Base-by-base conservation (phyloP, 2,888 invertebrate species). In the Dryomyza anilis region DNA sequence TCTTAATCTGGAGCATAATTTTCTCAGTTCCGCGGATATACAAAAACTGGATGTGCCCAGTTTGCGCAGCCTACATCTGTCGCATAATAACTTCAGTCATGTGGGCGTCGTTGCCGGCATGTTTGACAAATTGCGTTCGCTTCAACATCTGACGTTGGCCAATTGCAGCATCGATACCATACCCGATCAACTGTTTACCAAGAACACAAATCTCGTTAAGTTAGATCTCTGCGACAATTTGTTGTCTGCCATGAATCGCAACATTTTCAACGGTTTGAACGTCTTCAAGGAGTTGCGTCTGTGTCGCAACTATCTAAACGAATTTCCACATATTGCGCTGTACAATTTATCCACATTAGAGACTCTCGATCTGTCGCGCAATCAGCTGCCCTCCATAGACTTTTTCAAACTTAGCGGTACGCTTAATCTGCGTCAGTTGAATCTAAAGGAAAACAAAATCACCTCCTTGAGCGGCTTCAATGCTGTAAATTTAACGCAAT, bases 251-350 rank as follows among this genome's bases (percentile, higher is more conserved):
- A 85, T 95, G 73, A 88, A 91, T 67, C 88, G 89, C 73, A 88
- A 88, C 64, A 86, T 91, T n/a, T 93, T 94, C 79, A 86, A 87
- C 46, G 89, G 89, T 21, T 85, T 93, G 62, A 91, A 90, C 70
- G 89, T 89, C 62, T 86, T 94, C 71, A 90, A 91, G 78, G 93
- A 94, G 77, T 83, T 95, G 46, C 89, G 88, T 76, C 84, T 95
- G 58, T 89, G 89, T 72, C 87, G 88, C 33, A 94, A 94, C 78
- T 85, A 86, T 67, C 90, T 95, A 65, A 85, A 87, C 30, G 90
- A 91, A 63, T 87, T 94, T 72, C 94, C 94, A 0, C 93, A 94
- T 80, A 89, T 90, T 23, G 90, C 92, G 0, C 84, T 94, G 14
- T 86, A 89, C 68, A 93, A 93, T 77, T 86, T 91, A 48, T 89